Evolutionary conservation across 23 tunicate genomes (phyloP), one percentile per base, ranked within the genome.

Genomic region (Corella eumyota): DNA sequence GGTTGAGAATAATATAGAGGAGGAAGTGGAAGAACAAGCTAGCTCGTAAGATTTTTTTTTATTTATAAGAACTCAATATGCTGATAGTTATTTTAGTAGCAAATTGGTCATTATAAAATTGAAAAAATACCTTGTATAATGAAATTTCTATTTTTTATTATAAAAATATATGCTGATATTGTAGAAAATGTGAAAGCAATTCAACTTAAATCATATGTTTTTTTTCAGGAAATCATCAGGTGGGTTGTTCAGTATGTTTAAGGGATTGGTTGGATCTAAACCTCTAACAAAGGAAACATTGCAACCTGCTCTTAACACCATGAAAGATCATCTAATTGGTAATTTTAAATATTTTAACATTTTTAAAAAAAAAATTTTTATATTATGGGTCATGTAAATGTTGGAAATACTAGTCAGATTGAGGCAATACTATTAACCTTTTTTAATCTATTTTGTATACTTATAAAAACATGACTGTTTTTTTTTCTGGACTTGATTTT

Each of bases 241-340:
- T 45, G 96, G 88, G 13, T 56, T 93, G 32, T 93, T 93, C 49
- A 63, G 90, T 29, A 71, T 84, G 76, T 93, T 93, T 63, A 70
- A 76, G 34, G 78, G 90, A 25, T 60, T 93, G 52, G 94, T 93
- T 50, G 90, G 99, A 22, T 64, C 86, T 6, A 93, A 84, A 60
- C 90, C 81, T 13, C 90, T 93, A 21, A 77, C 99, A 19, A 87
- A 93, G 56, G 94, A 84, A 36, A 68, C 72, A 26, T 57, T 93
- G 64, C 70, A 73, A 27, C 83, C 94, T n/a, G 90, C 73, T 35
- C 64, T 93, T 11, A 66, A 85, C 56, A 83, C 69, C n/a, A 84
- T 84, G 87, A 54, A 74, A 25, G 88, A 77, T 44, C 95, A 93
- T 67, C 60, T 93, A 30, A 93, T 93, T 36, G 86, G 95, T 64